Conservation (phyloP, 2,888 invertebrate genomes). For the Zygogramma bicolorata region DNA sequence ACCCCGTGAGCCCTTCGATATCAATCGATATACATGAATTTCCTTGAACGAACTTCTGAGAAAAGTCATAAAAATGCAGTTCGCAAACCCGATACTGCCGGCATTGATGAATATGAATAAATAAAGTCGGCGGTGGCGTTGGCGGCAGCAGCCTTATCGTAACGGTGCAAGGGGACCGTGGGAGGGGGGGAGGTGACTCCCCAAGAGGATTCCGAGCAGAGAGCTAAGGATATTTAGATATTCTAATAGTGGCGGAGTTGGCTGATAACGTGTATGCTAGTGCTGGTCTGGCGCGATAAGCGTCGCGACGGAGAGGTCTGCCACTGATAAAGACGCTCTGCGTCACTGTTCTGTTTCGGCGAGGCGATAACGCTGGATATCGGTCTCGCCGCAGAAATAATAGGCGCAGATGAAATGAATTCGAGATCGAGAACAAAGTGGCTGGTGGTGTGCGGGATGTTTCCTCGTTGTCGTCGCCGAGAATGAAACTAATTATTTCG, state of each 20-base stretch:
- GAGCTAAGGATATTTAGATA: slow-evolving; percentile 67
- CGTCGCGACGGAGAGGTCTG: slow-evolving; percentile 64
- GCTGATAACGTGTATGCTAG: slow-evolving; percentile 66
- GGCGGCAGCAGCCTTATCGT: slow-evolving; percentile 62
- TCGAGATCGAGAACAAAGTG: slow-evolving; percentile 23
- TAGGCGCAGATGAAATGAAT: slow-evolving; percentile 51
- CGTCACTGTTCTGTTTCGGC: slow-evolving; percentile 64
- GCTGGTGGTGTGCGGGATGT: slow-evolving; percentile 21
- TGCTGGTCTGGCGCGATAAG: slow-evolving; percentile 66
- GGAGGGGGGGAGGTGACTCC: slow-evolving; percentile 49
- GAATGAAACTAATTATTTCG: slow-evolving; percentile 13
- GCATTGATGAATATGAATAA: slow-evolving; percentile 68
- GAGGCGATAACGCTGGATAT: slow-evolving; percentile 59
- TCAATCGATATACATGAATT: neutral
- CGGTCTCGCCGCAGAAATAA: slow-evolving; percentile 62
- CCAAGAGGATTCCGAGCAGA: slow-evolving; percentile 53
- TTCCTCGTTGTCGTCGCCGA: slow-evolving; percentile 2
- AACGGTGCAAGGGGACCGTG: slow-evolving; percentile 59
- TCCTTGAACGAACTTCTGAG: neutral
- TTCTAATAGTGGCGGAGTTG: slow-evolving; percentile 67
- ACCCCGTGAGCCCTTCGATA: too few relatives aligned
- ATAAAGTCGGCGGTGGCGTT: slow-evolving; percentile 63
- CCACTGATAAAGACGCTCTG: slow-evolving; percentile 66
- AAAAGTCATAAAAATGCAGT: slow-evolving; percentile 52
- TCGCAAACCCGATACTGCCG: slow-evolving; percentile 63